Percentiles rank a stretch among this genome's conserved stretches.
Conservation (phyloP, 2,113 vertebrate species). For the Dermatemys mawii region DNA sequence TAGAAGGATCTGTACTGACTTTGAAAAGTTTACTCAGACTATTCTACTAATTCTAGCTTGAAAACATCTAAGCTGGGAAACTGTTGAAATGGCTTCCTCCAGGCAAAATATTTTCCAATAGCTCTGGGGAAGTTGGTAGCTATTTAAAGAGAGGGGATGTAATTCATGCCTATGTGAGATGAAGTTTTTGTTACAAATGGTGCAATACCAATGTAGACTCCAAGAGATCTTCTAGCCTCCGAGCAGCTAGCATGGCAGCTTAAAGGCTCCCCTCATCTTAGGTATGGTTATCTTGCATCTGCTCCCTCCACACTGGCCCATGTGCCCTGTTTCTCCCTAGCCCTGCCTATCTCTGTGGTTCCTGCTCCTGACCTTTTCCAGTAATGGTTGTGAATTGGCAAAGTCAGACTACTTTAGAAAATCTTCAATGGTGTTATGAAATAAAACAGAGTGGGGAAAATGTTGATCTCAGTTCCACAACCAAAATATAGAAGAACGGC, state of each 20-base stretch:
- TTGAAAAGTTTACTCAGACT: background rate
- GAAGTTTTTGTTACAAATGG: background rate
- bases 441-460: background rate
- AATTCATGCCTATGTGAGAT: background rate
- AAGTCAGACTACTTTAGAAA: background rate
- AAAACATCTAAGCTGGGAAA: background rate
- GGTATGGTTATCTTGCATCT: background rate
- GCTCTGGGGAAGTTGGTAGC: background rate
- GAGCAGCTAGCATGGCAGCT: background rate
- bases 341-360: background rate
- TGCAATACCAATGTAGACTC: background rate
- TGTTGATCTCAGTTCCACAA: background rate
- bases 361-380: background rate
- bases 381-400: background rate
- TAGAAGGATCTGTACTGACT: background rate
- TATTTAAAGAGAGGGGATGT: background rate
- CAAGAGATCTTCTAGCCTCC: background rate
- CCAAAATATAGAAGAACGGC: background rate
- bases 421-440: fast-evolving
- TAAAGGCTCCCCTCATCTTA: background rate
- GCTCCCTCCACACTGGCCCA: background rate
- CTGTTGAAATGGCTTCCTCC: background rate
- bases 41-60: background rate
- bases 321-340: background rate
- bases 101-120: background rate